A percentile compares a stretch with the other conserved stretches of the same genome.
These are phyloP conservation scores for Dryobotodes eremita DNA, from an alignment of 2,888 invertebrate species.

Conservation along the genomic window DNA sequence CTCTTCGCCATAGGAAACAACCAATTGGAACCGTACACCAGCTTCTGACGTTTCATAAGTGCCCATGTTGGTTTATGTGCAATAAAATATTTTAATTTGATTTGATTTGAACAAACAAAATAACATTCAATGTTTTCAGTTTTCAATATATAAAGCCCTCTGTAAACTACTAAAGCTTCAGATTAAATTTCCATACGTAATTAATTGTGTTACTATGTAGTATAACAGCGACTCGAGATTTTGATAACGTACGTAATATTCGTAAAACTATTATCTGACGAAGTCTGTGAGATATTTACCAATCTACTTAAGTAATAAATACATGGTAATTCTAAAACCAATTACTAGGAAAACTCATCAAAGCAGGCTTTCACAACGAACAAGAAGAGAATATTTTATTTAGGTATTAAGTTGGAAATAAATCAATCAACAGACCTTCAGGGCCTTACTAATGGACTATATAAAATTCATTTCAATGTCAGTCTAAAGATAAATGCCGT, in stretches of 20 bases:
- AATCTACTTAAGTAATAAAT: neutral
- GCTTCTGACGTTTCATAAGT: no score
- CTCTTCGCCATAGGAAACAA: no score
- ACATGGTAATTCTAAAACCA: no score
- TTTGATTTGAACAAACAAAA: no score
- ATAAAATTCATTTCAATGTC: neutral
- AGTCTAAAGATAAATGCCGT: neutral
- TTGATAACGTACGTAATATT: no score
- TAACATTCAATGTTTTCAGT: neutral
- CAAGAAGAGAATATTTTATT: neutral
- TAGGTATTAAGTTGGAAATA: neutral
- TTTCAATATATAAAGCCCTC: neutral
- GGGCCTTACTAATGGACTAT: neutral
- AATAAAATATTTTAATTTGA: no score
- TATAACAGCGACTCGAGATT: neutral
- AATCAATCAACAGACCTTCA: neutral
- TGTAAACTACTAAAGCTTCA: neutral
- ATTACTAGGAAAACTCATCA: neutral
- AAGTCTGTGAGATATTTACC: neutral
- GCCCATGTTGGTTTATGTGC: no score
- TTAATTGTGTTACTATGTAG: slow-evolving; percentile 24
- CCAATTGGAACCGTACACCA: no score
- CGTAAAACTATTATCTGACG: slow-evolving; percentile 6
- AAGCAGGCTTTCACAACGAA: neutral
- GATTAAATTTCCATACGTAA: slow-evolving; percentile 9